These are phyloP conservation scores for Petrocephalus schoutedeni DNA, from an alignment of 2,797 vertebrate species.

Conservation along the genomic window DNA sequence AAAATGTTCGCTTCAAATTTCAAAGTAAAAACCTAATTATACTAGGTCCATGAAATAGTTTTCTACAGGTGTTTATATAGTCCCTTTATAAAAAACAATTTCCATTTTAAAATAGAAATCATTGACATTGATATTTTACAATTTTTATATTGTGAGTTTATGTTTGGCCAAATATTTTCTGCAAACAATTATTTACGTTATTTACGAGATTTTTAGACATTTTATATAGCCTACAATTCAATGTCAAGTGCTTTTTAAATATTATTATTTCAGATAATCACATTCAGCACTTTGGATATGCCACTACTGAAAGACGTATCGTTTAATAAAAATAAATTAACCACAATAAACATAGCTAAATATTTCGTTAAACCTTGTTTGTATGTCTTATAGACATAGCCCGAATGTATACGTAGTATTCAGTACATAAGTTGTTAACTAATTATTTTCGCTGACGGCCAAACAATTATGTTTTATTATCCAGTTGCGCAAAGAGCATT, in stretches of 20 bases:
- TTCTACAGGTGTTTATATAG: neutral
- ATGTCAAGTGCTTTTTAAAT: neutral
- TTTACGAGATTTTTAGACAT: neutral
- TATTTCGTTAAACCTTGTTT: neutral
- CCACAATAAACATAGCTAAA: neutral
- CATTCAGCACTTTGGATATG: neutral
- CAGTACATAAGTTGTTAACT: neutral
- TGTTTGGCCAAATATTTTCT: neutral
- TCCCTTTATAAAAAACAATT: neutral
- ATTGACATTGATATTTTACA: neutral
- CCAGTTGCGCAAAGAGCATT: neutral
- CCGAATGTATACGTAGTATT: neutral
- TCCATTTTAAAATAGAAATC: neutral
- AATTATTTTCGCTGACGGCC: neutral
- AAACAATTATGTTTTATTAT: neutral
- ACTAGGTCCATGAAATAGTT: neutral
- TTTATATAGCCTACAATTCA: neutral
- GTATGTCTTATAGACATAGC: neutral
- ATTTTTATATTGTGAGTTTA: neutral
- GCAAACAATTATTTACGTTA: neutral
- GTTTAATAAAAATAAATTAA: slow-evolving; percentile 1
- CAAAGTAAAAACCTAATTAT: neutral
- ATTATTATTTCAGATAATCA: neutral
- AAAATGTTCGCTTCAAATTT: neutral
- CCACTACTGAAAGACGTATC: neutral